Base-by-base conservation (phyloP, 2,888 invertebrate genomes). In the Ormyrus pomaceus region DNA sequence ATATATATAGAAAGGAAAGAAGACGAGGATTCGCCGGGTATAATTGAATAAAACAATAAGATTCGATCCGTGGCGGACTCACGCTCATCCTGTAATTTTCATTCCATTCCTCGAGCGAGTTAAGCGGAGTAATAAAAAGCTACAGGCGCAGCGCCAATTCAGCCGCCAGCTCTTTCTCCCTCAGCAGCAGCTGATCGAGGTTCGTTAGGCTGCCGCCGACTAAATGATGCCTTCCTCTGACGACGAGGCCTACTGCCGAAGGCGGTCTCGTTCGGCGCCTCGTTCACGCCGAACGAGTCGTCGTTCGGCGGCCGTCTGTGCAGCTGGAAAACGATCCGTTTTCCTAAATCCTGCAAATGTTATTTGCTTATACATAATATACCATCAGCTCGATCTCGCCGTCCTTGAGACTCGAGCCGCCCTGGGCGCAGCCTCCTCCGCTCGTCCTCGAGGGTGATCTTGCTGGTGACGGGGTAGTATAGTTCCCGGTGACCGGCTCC, bases 261-360 rank as follows among this genome's bases (percentile, higher is more conserved):
- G 0, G 93, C 94, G 0, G 93, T 93, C 91, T 99, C 99, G 86
- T 98, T 96, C 0, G 99, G 90, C 0, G 98, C 94, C 91, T 99
- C 99, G 0, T 93, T 96, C 0, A 99, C 98, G 0, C 99, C 99
- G 86, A 97, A 97, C 0, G 95, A 95, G 89, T 99, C 99, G 85
- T 99, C 99, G 74, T 93, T 92, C 1, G 97, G 87, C 19, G 97
- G 91, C 62, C 97, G 92, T 73, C 99, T 93, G 87, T 99, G 99
- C 3, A 97, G 85, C 95, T 95, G 50, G 48, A 13, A 10, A 34
- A 34, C 34, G 34, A 19, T 59, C 66, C 34, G 34, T 19, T 68
- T 0, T 2, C 8, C 6, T 11, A 34, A 69, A 69, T 69, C 6
- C 19, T 19, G 19, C n/a, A n/a, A n/a, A n/a, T n/a, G n/a, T 19